Conservation (phyloP, 2,113 vertebrate species). For the Acrocephalus kingi region DNA sequence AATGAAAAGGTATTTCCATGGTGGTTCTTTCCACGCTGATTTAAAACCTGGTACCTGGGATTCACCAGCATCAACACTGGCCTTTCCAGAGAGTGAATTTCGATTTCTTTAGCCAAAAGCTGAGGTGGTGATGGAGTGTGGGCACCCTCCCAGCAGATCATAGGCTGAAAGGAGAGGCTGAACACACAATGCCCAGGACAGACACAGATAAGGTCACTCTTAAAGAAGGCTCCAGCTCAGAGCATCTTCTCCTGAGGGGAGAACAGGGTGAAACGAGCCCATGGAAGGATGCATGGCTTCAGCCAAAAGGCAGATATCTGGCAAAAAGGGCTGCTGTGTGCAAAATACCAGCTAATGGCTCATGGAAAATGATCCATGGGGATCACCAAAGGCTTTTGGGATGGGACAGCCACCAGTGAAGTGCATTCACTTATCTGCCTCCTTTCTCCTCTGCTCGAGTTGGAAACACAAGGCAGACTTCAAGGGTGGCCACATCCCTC, state of each 20-base stretch:
- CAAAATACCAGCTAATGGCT: background rate
- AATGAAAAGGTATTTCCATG: background rate
- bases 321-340: background rate
- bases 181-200: rapidly evolving
- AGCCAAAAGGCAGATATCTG: background rate
- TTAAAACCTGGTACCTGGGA: background rate
- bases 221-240: background rate
- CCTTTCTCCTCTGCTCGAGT: background rate
- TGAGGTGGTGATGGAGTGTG: background rate
- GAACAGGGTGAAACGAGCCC: background rate
- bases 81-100: background rate
- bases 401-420: background rate
- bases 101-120: background rate
- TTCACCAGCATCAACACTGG: background rate
- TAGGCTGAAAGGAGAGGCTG: background rate
- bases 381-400: background rate
- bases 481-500: background rate
- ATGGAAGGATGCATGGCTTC: background rate
- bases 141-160: background rate
- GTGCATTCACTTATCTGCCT: background rate
- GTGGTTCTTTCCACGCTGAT: background rate
- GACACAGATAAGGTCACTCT: background rate
- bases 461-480: background rate
- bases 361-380: background rate
- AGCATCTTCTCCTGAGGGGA: background rate